Conservation (phyloP, 2,113 vertebrate species). For the Corvus moneduloides region DNA sequence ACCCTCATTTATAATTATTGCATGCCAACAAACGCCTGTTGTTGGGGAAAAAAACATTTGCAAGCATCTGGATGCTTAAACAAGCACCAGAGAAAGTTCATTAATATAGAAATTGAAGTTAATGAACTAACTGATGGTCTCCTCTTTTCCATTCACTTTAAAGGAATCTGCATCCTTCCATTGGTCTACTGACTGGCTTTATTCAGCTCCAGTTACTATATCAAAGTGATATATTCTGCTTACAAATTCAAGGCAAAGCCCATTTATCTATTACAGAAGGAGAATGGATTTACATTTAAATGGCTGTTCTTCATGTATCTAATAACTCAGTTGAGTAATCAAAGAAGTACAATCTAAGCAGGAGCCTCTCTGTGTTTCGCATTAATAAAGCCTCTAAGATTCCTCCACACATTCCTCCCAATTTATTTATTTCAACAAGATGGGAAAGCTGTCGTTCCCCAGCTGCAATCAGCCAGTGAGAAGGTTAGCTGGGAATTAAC, state of each 20-base stretch:
- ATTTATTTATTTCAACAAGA: background rate
- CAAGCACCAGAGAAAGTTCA: constrained; percentile 28
- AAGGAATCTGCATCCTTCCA: background rate
- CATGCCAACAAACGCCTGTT: background rate
- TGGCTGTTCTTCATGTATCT: constrained; percentile 26
- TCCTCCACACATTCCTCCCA: background rate
- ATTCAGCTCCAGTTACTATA: background rate
- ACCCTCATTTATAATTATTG: background rate
- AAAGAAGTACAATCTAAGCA: constrained; percentile 9
- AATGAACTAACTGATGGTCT: constrained; percentile 25
- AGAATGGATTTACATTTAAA: constrained; percentile 53
- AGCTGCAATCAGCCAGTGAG: background rate
- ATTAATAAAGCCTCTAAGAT: background rate
- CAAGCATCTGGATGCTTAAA: constrained; percentile 13
- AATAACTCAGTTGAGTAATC: constrained; percentile 41
- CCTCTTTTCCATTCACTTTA: background rate
- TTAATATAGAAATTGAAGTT: constrained; percentile 54
- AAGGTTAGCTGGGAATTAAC: background rate
- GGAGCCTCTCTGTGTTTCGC: background rate
- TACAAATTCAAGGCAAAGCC: constrained; percentile 49
- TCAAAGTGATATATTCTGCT: constrained; percentile 23
- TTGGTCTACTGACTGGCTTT: background rate
- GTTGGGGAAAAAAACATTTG: background rate
- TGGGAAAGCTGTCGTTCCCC: background rate
- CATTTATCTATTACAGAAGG: constrained; percentile 1